Evolutionary conservation across 2,797 vertebrate species (phyloP), one percentile per base, ranked within the genome.

Genomic region (Acanthiza pusilla): DNA sequence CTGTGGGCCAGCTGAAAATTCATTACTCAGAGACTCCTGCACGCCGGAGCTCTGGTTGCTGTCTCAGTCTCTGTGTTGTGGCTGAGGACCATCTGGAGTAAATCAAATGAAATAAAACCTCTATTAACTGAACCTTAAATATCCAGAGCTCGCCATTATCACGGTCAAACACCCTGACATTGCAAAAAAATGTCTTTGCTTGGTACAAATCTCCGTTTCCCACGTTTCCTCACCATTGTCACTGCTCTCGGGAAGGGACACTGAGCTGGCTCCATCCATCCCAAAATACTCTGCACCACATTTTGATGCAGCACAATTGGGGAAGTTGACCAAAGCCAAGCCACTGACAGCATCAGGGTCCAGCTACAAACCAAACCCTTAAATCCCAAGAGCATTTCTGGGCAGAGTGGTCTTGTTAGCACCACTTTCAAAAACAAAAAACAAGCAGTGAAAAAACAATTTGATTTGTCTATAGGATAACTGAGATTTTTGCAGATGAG

Each of bases 61-160:
- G 84, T 94, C 94, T 92, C 83, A 73, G 60, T 57, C 76, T 55
- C 83, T 76, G 60, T 92, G 82, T 96, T 94, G 92, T 93, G 87
- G 89, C 85, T 89, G 68, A 91, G 73, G 92, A 93, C 58, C 95
- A 94, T 96, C 95, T 97, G 95, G 95, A 96, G 89, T 76, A 53
- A 96, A 97, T 96, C 91, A 96, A 93, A 93, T 86, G 62, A 93
- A 96, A 95, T 91, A 96, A 95, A 96, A 96, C 84, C 94, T 88
- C 92, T 92, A 89, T 96, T 96, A 96, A 91, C 76, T 36, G 78
- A 96, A 88, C 36, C 48, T 93, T 90, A 92, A 94, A 73, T 86
- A 93, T 76, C 85, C 94, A 73, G 85, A 95, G 79, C 73, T 94
- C 25, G 0, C 85, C 70, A 16, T 95, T 94, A 95, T 79, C 95